Conservation (phyloP, 1,140 invertebrate species). For the Asobara japonica region DNA sequence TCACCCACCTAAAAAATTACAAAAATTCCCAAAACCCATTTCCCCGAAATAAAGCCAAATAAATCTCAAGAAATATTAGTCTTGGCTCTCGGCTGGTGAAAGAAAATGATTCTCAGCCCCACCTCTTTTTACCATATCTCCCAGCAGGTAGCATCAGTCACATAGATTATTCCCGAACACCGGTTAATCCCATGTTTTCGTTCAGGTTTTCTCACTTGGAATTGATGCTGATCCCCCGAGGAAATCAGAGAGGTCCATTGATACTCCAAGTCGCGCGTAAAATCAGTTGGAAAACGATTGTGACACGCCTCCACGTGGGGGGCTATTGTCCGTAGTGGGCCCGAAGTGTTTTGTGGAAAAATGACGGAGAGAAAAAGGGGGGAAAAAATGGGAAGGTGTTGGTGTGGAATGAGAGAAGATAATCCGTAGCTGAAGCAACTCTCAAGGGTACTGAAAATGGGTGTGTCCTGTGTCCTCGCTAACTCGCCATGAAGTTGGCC, state of each 20-base stretch:
- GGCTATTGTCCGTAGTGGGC: neutral
- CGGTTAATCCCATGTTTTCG: conserved; percentile 8
- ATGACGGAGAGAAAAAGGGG: neutral
- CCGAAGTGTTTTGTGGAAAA: neutral
- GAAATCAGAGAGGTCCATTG: conserved; percentile 27
- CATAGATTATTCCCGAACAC: neutral
- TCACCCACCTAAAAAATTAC: neutral
- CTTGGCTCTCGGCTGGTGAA: neutral
- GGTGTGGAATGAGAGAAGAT: conserved; percentile 16
- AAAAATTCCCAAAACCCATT: neutral
- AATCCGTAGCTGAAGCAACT: neutral
- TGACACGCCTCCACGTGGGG: conserved; percentile 34
- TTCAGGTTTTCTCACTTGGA: conserved; percentile 12
- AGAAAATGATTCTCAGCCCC: conserved; percentile 3
- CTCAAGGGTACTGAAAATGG: neutral
- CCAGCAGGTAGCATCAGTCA: conserved; percentile 2
- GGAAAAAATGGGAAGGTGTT: neutral
- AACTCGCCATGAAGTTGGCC: conserved; percentile 59
- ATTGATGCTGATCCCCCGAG: conserved; percentile 23
- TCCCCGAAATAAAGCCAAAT: neutral
- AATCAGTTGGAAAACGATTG: conserved; percentile 35
- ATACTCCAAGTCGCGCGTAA: conserved; percentile 27
- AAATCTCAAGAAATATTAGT: neutral
- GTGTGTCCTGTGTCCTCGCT: conserved; percentile 31
- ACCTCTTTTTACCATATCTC: conserved; percentile 12